Conservation (phyloP, 2,888 invertebrate species). For the Leistus spinibarbis region DNA sequence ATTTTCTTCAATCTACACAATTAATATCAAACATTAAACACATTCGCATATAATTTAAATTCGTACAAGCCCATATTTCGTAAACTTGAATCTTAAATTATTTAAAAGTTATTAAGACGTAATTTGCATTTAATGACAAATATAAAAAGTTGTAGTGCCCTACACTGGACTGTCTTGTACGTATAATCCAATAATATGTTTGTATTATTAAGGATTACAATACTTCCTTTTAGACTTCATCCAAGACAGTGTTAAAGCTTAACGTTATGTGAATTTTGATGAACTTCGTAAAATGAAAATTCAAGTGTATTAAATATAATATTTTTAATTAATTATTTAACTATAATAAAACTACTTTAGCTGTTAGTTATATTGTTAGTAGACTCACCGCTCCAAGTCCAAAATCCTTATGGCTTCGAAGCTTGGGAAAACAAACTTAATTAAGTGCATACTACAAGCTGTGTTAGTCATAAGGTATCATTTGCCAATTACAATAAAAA, state of each 20-base stretch:
- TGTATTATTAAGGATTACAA: too few relatives aligned
- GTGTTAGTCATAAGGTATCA: conserved; percentile 26
- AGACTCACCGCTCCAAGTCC: conserved; percentile 52
- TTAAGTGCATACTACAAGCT: conserved; percentile 42
- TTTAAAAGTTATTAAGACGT: too few relatives aligned
- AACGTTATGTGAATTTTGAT: background rate
- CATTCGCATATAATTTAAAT: too few relatives aligned
- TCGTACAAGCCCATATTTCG: too few relatives aligned
- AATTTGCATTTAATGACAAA: too few relatives aligned
- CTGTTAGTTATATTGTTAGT: conserved; percentile 41
- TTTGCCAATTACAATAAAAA: conserved; percentile 1
- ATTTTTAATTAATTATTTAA: too few relatives aligned
- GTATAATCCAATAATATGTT: too few relatives aligned
- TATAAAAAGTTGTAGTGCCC: too few relatives aligned
- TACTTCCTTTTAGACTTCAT: background rate
- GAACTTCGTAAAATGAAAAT: background rate
- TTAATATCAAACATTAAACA: conserved; percentile 8
- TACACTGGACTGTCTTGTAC: too few relatives aligned
- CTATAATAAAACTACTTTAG: conserved; percentile 40
- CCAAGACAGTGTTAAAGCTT: background rate
- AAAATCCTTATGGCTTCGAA: conserved; percentile 55
- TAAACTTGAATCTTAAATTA: too few relatives aligned
- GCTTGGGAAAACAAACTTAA: conserved; percentile 50
- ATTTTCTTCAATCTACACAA: conserved; percentile 89
- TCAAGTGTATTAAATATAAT: too few relatives aligned